A percentile compares a stretch with the other conserved stretches of the same genome.
These are phyloP conservation scores for Darevskia mixta DNA, from an alignment of 2,797 vertebrate species.

Conservation along the genomic window DNA sequence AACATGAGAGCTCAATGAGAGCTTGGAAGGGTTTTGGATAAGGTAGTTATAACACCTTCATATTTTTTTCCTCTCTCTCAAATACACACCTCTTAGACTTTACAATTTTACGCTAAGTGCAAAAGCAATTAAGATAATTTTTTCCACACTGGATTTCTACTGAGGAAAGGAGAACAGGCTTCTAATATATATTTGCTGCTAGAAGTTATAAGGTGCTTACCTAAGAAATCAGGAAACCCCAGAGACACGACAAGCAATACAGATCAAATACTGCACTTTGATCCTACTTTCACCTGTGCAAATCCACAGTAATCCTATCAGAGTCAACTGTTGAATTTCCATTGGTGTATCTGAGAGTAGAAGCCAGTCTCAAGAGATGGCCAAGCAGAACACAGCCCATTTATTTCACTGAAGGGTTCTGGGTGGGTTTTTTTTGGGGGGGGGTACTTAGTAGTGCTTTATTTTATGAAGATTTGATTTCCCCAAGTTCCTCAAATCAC, in stretches of 20 bases:
- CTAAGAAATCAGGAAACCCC: not conserved
- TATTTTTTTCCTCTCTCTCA: too few species aligned
- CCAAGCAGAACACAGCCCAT: not conserved
- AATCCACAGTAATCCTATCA: slow-evolving; percentile 9
- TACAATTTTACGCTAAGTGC: not conserved
- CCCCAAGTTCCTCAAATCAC: not conserved
- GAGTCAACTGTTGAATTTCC: not conserved
- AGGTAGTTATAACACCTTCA: too few species aligned
- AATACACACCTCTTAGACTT: too few species aligned
- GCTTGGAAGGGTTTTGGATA: too few species aligned
- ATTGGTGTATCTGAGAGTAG: not conserved
- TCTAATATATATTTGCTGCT: not conserved
- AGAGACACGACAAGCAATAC: not conserved
- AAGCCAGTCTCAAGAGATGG: not conserved
- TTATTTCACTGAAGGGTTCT: not conserved
- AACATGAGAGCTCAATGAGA: too few species aligned
- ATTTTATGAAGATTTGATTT: not conserved
- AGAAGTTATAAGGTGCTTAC: not conserved
- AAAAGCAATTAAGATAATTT: not conserved
- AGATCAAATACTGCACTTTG: not conserved
- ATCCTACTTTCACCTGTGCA: not conserved
- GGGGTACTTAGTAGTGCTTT: not conserved
- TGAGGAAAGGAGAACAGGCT: not conserved
- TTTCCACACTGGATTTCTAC: not conserved
- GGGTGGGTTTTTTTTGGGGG: not conserved